A percentile compares a stretch with the other conserved stretches of the same genome.
Evolutionary conservation across 2,113 vertebrate species (phyloP).

Genomic region (Hirundichthys speculiger): DNA sequence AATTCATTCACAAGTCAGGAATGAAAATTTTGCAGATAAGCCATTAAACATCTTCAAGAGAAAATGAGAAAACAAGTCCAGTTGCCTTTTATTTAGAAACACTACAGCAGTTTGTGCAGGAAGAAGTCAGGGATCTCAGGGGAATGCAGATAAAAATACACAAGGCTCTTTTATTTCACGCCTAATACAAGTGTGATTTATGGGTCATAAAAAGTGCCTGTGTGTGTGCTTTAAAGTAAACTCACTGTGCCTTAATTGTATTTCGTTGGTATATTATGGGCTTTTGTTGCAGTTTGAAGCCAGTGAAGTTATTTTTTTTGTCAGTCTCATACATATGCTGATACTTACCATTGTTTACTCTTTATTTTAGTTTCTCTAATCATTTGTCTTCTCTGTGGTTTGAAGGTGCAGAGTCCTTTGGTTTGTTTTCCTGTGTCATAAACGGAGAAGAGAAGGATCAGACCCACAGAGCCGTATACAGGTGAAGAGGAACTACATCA

Average conservation of each 20-base stretch:
- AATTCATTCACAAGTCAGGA: too few species aligned
- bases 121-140: constrained; percentile 11
- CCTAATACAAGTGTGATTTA: constrained; percentile 36
- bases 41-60: too few species aligned
- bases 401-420: constrained; percentile 94
- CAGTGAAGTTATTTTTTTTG: background rate
- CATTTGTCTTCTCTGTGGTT: constrained; percentile 7
- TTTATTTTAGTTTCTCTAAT: background rate
- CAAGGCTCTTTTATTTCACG: constrained; percentile 32
- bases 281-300: background rate
- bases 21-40: too few species aligned
- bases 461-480: constrained; percentile 95
- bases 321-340: background rate
- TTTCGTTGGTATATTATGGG: background rate
- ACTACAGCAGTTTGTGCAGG: constrained; percentile 6
- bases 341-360: background rate
- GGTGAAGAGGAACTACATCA: constrained; percentile 83
- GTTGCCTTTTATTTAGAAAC: constrained; percentile 26
- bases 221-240: constrained; percentile 3
- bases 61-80: too few species aligned
- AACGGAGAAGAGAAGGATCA: constrained; percentile 95
- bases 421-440: constrained; percentile 93
- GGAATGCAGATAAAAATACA: constrained; percentile 37
- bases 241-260: background rate
- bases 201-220: background rate